Evolutionary conservation across 2,113 vertebrate species (phyloP).

Genomic region (Pseudonaja textilis): DNA sequence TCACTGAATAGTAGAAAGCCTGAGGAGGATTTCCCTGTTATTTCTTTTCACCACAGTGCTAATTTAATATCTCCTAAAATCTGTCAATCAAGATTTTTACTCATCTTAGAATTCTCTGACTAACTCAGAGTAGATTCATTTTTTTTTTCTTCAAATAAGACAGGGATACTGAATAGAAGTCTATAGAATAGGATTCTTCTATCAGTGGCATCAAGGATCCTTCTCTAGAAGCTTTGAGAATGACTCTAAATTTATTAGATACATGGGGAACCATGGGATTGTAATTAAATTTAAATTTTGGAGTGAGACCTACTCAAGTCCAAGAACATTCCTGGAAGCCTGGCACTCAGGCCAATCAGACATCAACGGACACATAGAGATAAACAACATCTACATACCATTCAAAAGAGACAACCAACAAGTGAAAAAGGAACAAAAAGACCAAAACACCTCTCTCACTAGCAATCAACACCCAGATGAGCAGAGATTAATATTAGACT

Average conservation of each 20-base stretch:
- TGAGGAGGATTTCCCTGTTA: neutral
- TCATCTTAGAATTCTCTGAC: neutral
- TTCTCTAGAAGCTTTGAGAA: neutral
- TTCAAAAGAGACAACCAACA: neutral
- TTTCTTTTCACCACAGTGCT: constrained; percentile 12
- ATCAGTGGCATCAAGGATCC: neutral
- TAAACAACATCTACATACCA: neutral
- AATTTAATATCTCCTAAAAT: constrained; percentile 9
- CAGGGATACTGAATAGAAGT: neutral
- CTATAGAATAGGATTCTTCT: neutral
- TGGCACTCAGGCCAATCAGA: neutral
- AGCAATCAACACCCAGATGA: too few species aligned
- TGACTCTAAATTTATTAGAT: neutral
- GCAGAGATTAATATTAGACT: too few species aligned
- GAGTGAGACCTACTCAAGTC: neutral
- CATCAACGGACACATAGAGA: neutral
- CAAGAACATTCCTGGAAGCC: neutral
- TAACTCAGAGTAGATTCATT: neutral
- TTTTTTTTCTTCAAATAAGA: neutral
- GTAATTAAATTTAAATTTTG: neutral
- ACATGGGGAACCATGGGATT: neutral
- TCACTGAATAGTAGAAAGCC: neutral
- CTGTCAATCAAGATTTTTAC: neutral
- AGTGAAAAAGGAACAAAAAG: neutral
- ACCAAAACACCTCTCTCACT: too few species aligned